A percentile compares a stretch with the other conserved stretches of the same genome.
Conservation (phyloP, 2,888 invertebrate genomes). For the Eilema depressum region DNA sequence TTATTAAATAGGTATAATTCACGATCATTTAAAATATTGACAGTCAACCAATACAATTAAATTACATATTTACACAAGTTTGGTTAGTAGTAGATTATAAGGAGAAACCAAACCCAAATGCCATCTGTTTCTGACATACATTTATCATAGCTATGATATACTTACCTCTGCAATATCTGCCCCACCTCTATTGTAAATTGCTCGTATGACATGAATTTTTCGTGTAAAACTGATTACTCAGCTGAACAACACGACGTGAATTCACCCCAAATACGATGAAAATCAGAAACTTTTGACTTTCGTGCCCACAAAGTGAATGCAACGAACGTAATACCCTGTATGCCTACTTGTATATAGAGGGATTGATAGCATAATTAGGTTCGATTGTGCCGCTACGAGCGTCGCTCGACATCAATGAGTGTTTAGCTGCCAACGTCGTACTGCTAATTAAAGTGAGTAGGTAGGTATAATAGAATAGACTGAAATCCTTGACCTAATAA, state of each 20-base stretch:
- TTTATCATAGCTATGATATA: no score
- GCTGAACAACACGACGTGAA: no score
- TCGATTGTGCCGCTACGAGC: slow-evolving; percentile 29
- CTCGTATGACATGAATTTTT: neutral
- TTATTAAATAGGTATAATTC: no score
- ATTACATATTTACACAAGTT: no score
- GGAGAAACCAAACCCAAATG: no score
- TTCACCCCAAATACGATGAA: neutral
- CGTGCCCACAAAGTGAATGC: neutral
- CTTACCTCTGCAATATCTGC: no score
- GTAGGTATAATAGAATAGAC: no score
- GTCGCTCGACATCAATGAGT: slow-evolving; percentile 30
- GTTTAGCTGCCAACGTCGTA: slow-evolving; percentile 39
- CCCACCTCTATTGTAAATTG: neutral
- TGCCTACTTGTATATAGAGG: neutral
- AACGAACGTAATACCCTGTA: neutral
- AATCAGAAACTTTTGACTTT: neutral
- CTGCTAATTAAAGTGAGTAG: slow-evolving; percentile 27
- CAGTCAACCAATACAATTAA: no score
- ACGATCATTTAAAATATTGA: no score
- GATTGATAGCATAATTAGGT: slow-evolving; percentile 39
- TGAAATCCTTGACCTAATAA: no score
- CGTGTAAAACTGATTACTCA: neutral
- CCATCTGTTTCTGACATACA: no score
- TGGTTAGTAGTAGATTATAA: no score